Percentiles rank a stretch among this genome's conserved stretches.
phyloP scores from a whole-genome alignment of 2,113 vertebrate genomes.

The Hystrix cristata region DNA sequence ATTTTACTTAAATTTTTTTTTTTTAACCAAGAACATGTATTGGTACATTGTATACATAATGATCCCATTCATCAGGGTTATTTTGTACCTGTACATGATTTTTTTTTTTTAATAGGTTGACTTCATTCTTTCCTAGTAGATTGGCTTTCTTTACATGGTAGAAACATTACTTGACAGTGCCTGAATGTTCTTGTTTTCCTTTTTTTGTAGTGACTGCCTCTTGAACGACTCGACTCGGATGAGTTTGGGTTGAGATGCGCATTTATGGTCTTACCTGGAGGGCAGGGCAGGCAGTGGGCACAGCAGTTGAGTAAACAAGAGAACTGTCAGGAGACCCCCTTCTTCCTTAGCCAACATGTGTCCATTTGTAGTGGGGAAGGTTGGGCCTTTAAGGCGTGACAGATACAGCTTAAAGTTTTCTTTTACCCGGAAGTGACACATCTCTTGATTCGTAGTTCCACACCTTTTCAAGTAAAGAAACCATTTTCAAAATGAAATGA shows the following conservation, averaged over 20 bases:
- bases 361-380: neutral
- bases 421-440: neutral
- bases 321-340: neutral
- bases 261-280: neutral
- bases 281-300: neutral
- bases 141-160: neutral
- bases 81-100: too few species aligned
- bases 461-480: neutral
- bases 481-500: conserved; percentile 36
- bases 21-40: too few species aligned
- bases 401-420: neutral
- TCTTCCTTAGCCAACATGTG: too few species aligned
- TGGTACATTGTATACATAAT: too few species aligned
- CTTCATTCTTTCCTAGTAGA: neutral
- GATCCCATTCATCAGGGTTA: too few species aligned
- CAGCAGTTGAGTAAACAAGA: neutral
- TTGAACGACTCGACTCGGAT: neutral
- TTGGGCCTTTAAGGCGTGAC: neutral
- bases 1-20: too few species aligned
- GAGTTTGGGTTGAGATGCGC: neutral
- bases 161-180: neutral
- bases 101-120: neutral
- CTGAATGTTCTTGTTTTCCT: conserved; percentile 4
- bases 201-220: neutral
- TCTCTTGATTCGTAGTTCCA: neutral